A percentile compares a stretch with the other conserved stretches of the same genome.
phyloP scores from a whole-genome alignment of 2,113 vertebrate genomes.

The Melanotaenia duboulayi region DNA sequence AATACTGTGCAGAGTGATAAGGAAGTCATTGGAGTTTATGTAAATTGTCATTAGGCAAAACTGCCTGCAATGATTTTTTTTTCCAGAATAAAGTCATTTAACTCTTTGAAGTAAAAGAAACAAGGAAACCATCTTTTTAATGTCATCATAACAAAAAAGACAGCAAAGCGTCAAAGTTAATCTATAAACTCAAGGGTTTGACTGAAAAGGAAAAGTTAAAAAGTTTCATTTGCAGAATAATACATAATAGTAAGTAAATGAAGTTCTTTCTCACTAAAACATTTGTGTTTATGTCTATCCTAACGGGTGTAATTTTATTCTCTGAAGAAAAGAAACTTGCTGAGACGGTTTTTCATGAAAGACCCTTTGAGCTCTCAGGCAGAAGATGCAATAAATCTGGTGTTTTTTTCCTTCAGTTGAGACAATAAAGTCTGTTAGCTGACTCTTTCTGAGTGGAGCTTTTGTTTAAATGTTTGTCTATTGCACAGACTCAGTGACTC shows the following conservation, averaged over 20 bases:
- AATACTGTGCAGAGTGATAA: neutral
- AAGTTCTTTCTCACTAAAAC: constrained; percentile 3
- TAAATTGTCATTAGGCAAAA: constrained; percentile 11
- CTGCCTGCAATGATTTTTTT: neutral
- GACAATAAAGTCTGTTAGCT: constrained; percentile 41
- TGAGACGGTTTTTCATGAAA: constrained; percentile 22
- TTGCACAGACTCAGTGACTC: constrained; percentile 18
- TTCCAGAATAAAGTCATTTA: neutral
- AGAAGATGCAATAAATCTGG: constrained; percentile 50
- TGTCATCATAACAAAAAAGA: neutral
- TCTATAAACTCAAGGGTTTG: neutral
- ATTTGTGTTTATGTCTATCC: neutral
- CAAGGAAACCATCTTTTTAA: neutral
- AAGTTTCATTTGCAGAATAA: constrained; percentile 9
- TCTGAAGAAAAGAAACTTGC: constrained; percentile 31
- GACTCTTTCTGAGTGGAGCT: constrained; percentile 15
- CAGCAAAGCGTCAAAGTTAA: neutral
- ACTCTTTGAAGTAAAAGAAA: neutral
- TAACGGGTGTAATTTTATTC: constrained; percentile 22
- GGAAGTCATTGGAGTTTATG: constrained; percentile 5
- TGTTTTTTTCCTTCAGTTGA: constrained; percentile 54
- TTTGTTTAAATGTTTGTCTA: constrained; percentile 36
- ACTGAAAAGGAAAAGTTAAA: neutral
- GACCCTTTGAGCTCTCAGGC: constrained; percentile 55
- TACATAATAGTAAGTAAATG: neutral